A percentile compares a stretch with the other conserved stretches of the same genome.
Conservation (phyloP, 2,113 vertebrate genomes). For the Jaculus jaculus region DNA sequence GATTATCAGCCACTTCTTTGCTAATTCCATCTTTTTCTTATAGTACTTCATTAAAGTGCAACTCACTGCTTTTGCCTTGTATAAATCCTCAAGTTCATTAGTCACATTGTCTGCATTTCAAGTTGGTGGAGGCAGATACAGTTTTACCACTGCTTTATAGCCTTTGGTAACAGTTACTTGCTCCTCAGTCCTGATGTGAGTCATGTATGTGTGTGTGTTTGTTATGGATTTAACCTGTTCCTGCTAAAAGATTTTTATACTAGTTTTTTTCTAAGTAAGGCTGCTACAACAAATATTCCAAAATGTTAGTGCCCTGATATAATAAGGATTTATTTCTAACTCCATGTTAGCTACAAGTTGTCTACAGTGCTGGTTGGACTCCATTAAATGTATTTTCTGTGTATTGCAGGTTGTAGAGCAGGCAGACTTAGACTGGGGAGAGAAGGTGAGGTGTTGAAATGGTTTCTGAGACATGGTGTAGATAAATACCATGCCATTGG, state of each 20-base stretch:
- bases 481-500: background rate
- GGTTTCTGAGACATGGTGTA: background rate
- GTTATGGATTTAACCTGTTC: background rate
- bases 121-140: background rate
- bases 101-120: background rate
- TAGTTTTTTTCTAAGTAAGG: background rate
- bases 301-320: background rate
- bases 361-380: background rate
- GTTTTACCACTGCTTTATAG: background rate
- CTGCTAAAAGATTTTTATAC: background rate
- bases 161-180: background rate
- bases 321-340: background rate
- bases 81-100: background rate
- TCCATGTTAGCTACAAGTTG: background rate
- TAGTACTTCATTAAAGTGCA: background rate
- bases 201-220: background rate
- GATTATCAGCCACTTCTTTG: background rate
- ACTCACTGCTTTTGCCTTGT: background rate
- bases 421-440: background rate
- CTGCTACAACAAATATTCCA: background rate
- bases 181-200: background rate
- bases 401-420: background rate
- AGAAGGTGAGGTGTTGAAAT: constrained; percentile 23
- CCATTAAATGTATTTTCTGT: background rate
- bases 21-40: constrained; percentile 2